Percentiles rank a stretch among this genome's conserved stretches.
phyloP scores from a whole-genome alignment of 1,140 invertebrate species.

The Drusus annulatus region DNA sequence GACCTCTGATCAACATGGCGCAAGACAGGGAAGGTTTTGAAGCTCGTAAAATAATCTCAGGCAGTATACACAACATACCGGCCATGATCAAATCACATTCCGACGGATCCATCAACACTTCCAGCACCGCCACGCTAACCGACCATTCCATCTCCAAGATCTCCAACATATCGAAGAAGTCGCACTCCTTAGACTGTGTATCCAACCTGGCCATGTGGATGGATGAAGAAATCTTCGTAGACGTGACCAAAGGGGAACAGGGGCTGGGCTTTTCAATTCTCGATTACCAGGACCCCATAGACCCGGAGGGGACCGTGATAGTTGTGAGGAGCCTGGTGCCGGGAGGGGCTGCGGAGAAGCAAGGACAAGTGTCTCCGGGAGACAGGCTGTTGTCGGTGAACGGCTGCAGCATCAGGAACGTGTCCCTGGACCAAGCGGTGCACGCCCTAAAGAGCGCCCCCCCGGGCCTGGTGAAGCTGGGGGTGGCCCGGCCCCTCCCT shows the following conservation, averaged over 20 bases:
- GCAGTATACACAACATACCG: slow-evolving; percentile 80
- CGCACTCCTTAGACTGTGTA: slow-evolving; percentile 92
- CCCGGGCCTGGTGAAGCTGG: slow-evolving; percentile 86
- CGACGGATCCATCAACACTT: slow-evolving; percentile 86
- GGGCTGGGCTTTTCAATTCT: slow-evolving; percentile 96
- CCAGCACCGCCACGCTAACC: slow-evolving; percentile 78
- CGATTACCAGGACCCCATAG: slow-evolving; percentile 94
- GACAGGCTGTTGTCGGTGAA: slow-evolving; percentile 93
- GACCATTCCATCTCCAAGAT: slow-evolving; percentile 75
- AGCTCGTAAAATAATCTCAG: slow-evolving; percentile 83
- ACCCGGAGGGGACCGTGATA: slow-evolving; percentile 92
- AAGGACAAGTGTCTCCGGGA: slow-evolving; percentile 92
- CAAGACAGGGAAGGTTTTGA: slow-evolving; percentile 85
- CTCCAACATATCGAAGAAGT: slow-evolving; percentile 72
- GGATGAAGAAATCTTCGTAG: slow-evolving; percentile 88
- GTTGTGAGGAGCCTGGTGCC: slow-evolving; percentile 95
- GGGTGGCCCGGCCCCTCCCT: slow-evolving; percentile 70
- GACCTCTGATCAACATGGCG: slow-evolving; percentile 82
- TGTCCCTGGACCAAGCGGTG: slow-evolving; percentile 91
- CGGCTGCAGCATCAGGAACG: slow-evolving; percentile 88
- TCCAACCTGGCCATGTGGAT: slow-evolving; percentile 95
- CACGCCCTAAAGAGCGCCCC: slow-evolving; percentile 90
- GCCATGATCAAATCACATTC: slow-evolving; percentile 90
- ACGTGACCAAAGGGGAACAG: slow-evolving; percentile 89
- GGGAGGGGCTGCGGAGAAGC: slow-evolving; percentile 90